Evolutionary conservation across 2,113 vertebrate genomes (phyloP).

Genomic region (Hymenochirus boettgeri): DNA sequence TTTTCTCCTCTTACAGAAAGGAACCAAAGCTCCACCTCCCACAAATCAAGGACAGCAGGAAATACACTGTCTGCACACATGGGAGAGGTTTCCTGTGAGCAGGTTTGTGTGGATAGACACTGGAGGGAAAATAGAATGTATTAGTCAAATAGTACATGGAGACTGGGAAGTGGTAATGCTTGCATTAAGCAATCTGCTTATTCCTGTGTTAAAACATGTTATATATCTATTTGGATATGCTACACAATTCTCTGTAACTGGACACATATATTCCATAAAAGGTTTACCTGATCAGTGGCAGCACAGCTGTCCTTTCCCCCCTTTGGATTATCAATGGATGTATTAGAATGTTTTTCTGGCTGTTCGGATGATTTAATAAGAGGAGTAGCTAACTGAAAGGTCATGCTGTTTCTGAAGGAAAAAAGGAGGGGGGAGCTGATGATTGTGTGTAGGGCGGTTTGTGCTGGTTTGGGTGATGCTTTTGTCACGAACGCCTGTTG

Average conservation of each 20-base stretch:
- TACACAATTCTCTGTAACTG: no score
- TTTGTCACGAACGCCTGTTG: no score
- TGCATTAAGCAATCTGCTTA: no score
- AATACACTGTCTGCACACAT: conserved; percentile 6
- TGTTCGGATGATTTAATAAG: conserved; percentile 29
- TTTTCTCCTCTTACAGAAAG: conserved; percentile 15
- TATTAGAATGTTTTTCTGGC: conserved; percentile 19
- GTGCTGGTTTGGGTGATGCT: conserved; percentile 23
- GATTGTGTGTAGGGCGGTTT: conserved; percentile 16
- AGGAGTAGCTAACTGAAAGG: conserved; percentile 16
- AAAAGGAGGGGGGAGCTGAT: conserved; percentile 11
- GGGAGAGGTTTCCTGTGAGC: background rate
- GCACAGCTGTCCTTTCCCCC: conserved; percentile 10
- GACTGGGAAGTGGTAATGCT: no score
- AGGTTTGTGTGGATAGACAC: background rate
- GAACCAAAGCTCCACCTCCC: conserved; percentile 20
- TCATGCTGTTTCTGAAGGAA: conserved; percentile 14
- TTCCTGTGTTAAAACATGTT: no score
- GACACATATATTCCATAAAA: background rate
- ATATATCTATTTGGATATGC: no score
- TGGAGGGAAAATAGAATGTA: no score
- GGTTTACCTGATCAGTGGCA: conserved; percentile 21
- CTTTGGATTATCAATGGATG: conserved; percentile 31
- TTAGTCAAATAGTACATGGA: no score
- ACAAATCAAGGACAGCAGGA: conserved; percentile 22